A percentile compares a stretch with the other conserved stretches of the same genome.
Evolutionary conservation across 2,797 vertebrate genomes (phyloP).

Genomic region (Chaunax sp.): DNA sequence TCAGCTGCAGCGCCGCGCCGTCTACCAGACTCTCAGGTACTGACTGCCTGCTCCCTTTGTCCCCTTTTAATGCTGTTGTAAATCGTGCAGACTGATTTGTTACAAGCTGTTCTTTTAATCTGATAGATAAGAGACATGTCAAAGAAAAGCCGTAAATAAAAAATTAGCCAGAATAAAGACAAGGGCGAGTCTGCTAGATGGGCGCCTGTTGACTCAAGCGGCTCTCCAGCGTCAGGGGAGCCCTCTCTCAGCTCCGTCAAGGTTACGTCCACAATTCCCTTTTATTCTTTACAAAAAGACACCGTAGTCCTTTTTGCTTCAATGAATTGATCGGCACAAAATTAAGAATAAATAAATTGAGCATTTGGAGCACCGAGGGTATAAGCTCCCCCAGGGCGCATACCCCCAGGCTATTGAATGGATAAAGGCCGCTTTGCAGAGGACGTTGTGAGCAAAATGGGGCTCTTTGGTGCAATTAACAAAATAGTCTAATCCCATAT

Average conservation of each 20-base stretch:
- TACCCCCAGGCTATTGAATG: conserved; percentile 96
- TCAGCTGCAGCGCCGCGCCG: conserved; percentile 99
- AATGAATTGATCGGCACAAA: conserved; percentile 99
- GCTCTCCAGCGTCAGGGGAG: conserved; percentile 95
- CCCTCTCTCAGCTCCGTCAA: conserved; percentile 98
- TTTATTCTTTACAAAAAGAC: conserved; percentile 99
- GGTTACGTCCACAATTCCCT: conserved; percentile 99
- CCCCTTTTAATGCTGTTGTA: conserved; percentile 99
- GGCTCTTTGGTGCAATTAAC: conserved; percentile 98
- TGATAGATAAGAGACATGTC: conserved; percentile 99
- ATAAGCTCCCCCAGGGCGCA: conserved; percentile 99
- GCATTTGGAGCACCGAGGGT: conserved; percentile 97
- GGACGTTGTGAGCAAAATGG: conserved; percentile 93
- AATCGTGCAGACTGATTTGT: conserved; percentile 99
- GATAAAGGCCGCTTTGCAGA: conserved; percentile 94
- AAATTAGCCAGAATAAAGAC: conserved; percentile 99
- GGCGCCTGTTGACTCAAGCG: conserved; percentile 99
- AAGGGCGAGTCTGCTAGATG: conserved; percentile 99
- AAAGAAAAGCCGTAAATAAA: conserved; percentile 99
- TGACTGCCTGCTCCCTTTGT: conserved; percentile 99
- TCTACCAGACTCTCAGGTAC: conserved; percentile 99
- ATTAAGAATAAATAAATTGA: conserved; percentile 99
- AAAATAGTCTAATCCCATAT: conserved; percentile 98
- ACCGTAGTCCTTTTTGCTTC: conserved; percentile 99
- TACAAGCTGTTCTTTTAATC: conserved; percentile 99